Evolutionary conservation across 2,113 vertebrate genomes (phyloP).

Genomic region (Silurus asotus): DNA sequence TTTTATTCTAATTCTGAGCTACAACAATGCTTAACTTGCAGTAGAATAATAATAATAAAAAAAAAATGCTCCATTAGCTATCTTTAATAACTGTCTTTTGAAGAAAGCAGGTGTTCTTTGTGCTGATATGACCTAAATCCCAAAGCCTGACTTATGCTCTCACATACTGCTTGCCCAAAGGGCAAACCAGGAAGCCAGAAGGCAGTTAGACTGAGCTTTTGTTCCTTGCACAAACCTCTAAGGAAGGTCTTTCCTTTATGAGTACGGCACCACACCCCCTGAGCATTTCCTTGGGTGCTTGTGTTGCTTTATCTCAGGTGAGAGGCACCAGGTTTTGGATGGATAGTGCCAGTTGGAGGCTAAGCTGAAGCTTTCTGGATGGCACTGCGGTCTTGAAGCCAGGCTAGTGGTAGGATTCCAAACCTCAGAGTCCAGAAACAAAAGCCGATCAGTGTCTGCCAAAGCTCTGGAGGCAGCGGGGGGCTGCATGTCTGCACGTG

Average conservation of each 20-base stretch:
- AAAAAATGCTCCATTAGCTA: constrained; percentile 1
- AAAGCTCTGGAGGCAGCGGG: constrained; percentile 55
- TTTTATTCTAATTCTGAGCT: not conserved
- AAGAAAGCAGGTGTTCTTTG: constrained; percentile 12
- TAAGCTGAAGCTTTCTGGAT: constrained; percentile 43
- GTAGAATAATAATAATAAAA: not conserved
- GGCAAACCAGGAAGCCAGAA: constrained; percentile 15
- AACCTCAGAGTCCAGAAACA: constrained; percentile 57
- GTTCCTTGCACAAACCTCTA: not conserved
- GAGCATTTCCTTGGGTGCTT: constrained; percentile 36
- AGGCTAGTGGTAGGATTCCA: constrained; percentile 52
- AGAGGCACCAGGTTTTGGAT: constrained; percentile 31
- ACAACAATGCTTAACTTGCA: constrained; percentile 14
- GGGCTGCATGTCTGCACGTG: constrained; percentile 58
- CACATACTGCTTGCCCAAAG: constrained; percentile 8
- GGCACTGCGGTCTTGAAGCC: constrained; percentile 41
- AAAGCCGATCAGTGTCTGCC: constrained; percentile 62
- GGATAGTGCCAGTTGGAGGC: constrained; percentile 35
- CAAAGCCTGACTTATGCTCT: constrained; percentile 1
- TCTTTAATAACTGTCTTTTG: constrained; percentile 1
- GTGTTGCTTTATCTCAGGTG: constrained; percentile 52
- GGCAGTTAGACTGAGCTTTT: not conserved
- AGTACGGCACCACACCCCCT: constrained; percentile 13
- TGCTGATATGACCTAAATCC: constrained; percentile 18
- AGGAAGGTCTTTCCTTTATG: constrained; percentile 12